phyloP scores from a whole-genome alignment of 2,888 invertebrate genomes.

The Parelbella ahira region DNA sequence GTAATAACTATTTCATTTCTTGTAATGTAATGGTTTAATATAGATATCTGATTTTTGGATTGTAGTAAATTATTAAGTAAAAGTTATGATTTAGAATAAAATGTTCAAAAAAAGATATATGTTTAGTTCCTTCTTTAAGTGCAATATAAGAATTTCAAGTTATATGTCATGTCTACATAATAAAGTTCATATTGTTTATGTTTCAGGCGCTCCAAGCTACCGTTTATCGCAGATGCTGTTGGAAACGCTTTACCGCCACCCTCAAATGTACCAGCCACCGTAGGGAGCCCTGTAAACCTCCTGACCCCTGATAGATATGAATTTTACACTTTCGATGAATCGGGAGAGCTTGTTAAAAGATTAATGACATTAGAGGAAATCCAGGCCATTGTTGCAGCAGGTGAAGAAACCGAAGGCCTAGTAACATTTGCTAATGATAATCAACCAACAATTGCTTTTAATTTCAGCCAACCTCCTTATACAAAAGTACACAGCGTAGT shows the following conservation, averaged over 20 bases:
- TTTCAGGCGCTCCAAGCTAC: constrained; percentile 69
- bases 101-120: no score
- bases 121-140: no score
- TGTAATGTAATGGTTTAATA: no score
- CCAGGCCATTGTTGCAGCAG: constrained; percentile 90
- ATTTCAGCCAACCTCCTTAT: constrained; percentile 79
- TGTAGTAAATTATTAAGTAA: no score
- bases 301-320: constrained; percentile 91
- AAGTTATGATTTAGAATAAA: no score
- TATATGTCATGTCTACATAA: no score
- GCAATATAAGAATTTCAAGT: no score
- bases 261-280: constrained; percentile 78
- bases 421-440: constrained; percentile 73
- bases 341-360: constrained; percentile 89
- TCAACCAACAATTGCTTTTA: constrained; percentile 68
- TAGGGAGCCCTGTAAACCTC: constrained; percentile 89
- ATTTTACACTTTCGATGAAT: constrained; percentile 92
- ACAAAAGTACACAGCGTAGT: constrained; percentile 89
- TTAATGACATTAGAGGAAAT: constrained; percentile 93
- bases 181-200: background rate
- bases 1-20: no score
- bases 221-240: constrained; percentile 84
- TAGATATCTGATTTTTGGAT: no score
- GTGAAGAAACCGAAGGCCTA: constrained; percentile 84
- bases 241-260: constrained; percentile 85